Evolutionary conservation across 2,888 invertebrate genomes (phyloP).

Genomic region (Perdita meconis): DNA sequence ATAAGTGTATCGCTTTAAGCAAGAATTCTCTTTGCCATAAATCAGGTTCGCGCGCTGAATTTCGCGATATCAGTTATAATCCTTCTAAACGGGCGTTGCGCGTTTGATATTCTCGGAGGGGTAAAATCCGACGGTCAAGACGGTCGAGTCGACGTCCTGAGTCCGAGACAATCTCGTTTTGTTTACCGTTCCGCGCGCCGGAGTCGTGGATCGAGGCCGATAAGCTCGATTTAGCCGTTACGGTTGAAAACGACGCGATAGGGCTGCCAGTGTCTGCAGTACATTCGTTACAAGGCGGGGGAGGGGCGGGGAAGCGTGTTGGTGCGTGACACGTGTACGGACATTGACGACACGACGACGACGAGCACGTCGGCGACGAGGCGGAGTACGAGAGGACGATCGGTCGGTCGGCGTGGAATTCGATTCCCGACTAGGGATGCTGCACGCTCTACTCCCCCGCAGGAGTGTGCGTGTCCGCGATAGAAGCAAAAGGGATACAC

Average conservation of each 20-base stretch:
- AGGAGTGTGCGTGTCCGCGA: slow-evolving; percentile 52
- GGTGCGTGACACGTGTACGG: slow-evolving; percentile 50
- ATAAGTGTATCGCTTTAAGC: too few relatives aligned
- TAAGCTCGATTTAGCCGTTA: slow-evolving; percentile 46
- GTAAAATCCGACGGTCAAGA: slow-evolving; percentile 19
- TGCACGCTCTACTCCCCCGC: slow-evolving; percentile 46
- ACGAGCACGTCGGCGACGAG: neutral
- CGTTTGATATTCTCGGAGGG: neutral
- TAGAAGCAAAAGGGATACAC: slow-evolving; percentile 66
- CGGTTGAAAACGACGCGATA: slow-evolving; percentile 27
- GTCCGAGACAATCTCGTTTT: slow-evolving; percentile 30
- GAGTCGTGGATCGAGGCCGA: slow-evolving; percentile 31
- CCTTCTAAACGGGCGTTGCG: slow-evolving; percentile 10
- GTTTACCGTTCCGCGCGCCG: slow-evolving; percentile 19
- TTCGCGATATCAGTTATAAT: neutral
- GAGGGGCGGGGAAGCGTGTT: slow-evolving; percentile 25
- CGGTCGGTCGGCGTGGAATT: slow-evolving; percentile 51
- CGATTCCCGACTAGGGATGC: slow-evolving; percentile 65
- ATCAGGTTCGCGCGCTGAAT: neutral
- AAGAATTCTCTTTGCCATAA: too few relatives aligned
- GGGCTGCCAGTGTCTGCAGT: slow-evolving; percentile 27
- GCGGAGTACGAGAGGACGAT: slow-evolving; percentile 30
- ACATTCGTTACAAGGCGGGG: slow-evolving; percentile 42
- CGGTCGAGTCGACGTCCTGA: slow-evolving; percentile 18
- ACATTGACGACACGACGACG: slow-evolving; percentile 28